These are phyloP conservation scores for Drosophila cardini DNA, from an alignment of 1,140 invertebrate genomes.

Conservation along the genomic window DNA sequence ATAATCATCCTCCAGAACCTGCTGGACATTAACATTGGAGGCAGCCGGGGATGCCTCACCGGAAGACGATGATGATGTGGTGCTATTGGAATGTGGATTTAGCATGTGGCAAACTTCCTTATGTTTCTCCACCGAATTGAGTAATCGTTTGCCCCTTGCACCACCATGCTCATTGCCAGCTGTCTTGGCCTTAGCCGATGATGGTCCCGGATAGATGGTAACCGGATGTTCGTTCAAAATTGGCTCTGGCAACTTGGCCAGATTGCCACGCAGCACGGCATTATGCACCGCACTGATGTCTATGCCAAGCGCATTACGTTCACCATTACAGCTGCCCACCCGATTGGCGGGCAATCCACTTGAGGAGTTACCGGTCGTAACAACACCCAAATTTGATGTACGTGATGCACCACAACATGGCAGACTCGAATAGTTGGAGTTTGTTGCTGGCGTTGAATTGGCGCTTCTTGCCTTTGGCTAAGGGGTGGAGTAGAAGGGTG, in stretches of 20 bases:
- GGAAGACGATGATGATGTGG: constrained; percentile 67
- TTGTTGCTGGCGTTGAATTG: constrained; percentile 63
- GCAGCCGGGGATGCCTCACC: constrained; percentile 67
- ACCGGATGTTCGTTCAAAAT: constrained; percentile 87
- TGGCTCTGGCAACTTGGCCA: constrained; percentile 81
- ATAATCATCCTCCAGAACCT: constrained; percentile 86
- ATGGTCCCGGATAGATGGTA: constrained; percentile 87
- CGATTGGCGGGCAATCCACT: constrained; percentile 48
- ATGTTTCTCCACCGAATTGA: constrained; percentile 90
- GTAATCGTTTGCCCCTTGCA: constrained; percentile 86
- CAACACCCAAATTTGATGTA: constrained; percentile 50
- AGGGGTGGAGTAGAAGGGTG: background rate
- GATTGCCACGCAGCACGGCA: constrained; percentile 78
- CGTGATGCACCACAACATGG: constrained; percentile 74
- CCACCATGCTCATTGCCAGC: constrained; percentile 41
- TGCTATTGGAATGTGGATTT: constrained; percentile 70
- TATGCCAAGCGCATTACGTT: constrained; percentile 79
- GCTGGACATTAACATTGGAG: constrained; percentile 60
- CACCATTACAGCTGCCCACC: constrained; percentile 74
- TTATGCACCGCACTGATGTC: constrained; percentile 84
- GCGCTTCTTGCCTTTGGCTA: constrained; percentile 80
- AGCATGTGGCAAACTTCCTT: constrained; percentile 89
- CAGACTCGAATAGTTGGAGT: constrained; percentile 83
- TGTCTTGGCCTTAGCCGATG: constrained; percentile 46
- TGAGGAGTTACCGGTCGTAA: constrained; percentile 38